These are phyloP conservation scores for Drosophila ironensis DNA, from an alignment of 1,140 invertebrate species.

Conservation along the genomic window DNA sequence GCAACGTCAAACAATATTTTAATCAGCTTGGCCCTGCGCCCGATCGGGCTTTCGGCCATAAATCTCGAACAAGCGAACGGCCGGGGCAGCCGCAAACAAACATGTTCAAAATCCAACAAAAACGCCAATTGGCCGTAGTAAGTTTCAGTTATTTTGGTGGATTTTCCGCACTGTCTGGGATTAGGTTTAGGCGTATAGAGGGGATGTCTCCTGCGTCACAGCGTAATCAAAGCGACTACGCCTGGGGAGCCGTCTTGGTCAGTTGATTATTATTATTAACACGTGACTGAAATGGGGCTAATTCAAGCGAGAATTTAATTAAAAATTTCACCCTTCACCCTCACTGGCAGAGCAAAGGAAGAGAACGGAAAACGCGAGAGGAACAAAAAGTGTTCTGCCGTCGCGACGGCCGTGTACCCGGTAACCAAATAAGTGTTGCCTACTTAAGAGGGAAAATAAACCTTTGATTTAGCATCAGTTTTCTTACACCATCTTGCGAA, in stretches of 20 bases:
- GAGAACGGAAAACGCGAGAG: too few relatives aligned
- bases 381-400: neutral
- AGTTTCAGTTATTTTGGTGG: slow-evolving; percentile 37
- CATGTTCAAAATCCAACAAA: neutral
- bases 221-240: slow-evolving; percentile 24
- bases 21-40: slow-evolving; percentile 29
- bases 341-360: slow-evolving; percentile 29
- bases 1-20: slow-evolving; percentile 63
- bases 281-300: slow-evolving; percentile 71
- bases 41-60: slow-evolving; percentile 26
- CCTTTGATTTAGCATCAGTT: too few relatives aligned
- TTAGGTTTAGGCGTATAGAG: neutral
- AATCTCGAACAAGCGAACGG: slow-evolving; percentile 26
- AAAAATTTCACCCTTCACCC: slow-evolving; percentile 66
- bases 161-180: slow-evolving; percentile 6
- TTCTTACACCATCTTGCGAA: neutral
- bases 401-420: neutral
- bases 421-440: neutral
- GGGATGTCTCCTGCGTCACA: slow-evolving; percentile 35
- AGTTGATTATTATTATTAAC: slow-evolving; percentile 79
- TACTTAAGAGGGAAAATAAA: too few relatives aligned
- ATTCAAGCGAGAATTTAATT: slow-evolving; percentile 77
- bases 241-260: slow-evolving; percentile 18
- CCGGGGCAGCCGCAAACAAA: neutral
- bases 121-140: slow-evolving; percentile 54